Evolutionary conservation across 2,797 vertebrate species (phyloP), one percentile per base, ranked within the genome.

Genomic region (Chrosomus eos): DNA sequence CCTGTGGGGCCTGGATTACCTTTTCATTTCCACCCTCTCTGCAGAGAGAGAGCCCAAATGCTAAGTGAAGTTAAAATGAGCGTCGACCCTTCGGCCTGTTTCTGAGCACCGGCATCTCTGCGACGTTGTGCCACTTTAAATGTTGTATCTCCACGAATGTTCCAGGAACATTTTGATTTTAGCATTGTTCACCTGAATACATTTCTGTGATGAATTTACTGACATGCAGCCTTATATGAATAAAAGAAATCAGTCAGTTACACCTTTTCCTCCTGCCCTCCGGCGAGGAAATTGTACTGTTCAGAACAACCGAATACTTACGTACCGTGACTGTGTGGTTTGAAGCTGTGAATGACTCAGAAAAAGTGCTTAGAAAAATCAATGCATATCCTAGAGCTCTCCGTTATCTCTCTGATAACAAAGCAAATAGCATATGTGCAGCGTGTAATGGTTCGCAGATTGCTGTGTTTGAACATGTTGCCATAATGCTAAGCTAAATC

Each of bases 1-100:
- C 94, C 94, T 94, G 92, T 92, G 80, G 70, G 87, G 77, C 72
- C 89, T 91, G 92, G 93, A 88, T 90, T 58, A 93, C 90, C 88
- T 91, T 93, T 93, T 92, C 90, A 89, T 91, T 92, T 93, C 87
- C 80, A 89, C 84, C 62, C 77, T 60, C 14, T 73, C 67, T 31
- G 28, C 58, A 84, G 64, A 55, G 31, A 64, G 67, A 43, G 68
- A 86, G 48, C 18, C 16, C 48, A 72, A 73, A 83, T 78, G 68
- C 81, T 87, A 72, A 83, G 76, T 80, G 81, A 87, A 87, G 76
- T 84, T 70, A 87, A 87, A 53, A 83, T 80, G 80, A 85, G 73
- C 18, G 68, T 10, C 31, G 23, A 80, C 66, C 76, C 76, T 80
- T 80, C 70, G 31, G 76, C 38, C 83, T 73, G 83, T 66, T 73